Percentiles rank a stretch among this genome's conserved stretches.
Conservation (phyloP, 2,888 invertebrate species). For the Drosophila aldrichi region DNA sequence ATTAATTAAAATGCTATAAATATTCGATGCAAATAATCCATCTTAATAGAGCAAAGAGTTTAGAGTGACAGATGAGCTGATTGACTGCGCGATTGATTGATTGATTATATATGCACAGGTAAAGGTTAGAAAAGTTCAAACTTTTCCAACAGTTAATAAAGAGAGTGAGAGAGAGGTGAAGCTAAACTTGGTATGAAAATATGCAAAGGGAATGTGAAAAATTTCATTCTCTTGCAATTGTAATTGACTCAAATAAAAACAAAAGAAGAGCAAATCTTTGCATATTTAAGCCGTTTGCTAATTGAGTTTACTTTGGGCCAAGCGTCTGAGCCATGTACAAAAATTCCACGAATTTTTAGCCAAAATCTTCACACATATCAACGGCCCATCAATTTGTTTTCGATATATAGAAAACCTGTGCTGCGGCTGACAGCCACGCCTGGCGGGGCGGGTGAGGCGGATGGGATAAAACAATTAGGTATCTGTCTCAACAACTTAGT, state of each 20-base stretch:
- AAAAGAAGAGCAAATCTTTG: not conserved
- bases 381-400: constrained; percentile 7
- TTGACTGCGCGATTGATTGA: not conserved
- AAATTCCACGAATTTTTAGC: constrained; percentile 7
- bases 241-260: not conserved
- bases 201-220: constrained; percentile 3
- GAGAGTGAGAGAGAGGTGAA: no score
- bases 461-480: constrained; percentile 27
- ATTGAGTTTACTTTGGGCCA: not conserved
- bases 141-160: no score
- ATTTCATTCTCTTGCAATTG: not conserved
- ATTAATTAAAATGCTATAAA: not conserved
- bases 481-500: constrained; percentile 1
- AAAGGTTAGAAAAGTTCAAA: not conserved
- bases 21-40: not conserved
- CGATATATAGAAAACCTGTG: constrained; percentile 4
- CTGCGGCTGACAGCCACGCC: constrained; percentile 12
- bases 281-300: not conserved
- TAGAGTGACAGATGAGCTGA: not conserved
- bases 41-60: not conserved
- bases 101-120: not conserved
- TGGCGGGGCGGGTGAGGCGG: not conserved
- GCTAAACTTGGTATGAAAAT: not conserved
- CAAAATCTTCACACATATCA: not conserved
- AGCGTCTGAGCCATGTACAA: not conserved